Base-by-base conservation (phyloP, 37 sponge, comb jelly and placozoan genomes). In the Bolinopsis microptera region DNA sequence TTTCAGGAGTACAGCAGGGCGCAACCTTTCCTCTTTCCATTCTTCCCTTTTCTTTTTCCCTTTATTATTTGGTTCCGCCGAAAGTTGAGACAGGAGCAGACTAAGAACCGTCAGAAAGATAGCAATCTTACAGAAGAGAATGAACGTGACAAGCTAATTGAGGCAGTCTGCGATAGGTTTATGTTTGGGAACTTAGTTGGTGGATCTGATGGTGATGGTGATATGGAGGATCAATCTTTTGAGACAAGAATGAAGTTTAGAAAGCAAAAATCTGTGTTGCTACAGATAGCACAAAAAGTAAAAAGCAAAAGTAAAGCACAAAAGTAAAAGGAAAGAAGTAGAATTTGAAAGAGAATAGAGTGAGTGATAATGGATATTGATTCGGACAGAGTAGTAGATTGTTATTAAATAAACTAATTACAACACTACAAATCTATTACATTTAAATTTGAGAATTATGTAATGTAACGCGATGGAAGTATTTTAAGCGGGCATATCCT, bases 21-120 rank as follows among this genome's bases (percentile, higher is more conserved):
- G 35, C 80, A 77, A 35, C 80, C 80, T 1, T 77, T 77, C 37
- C 80, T 77, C 21, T 77, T 77, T 32, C 80, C 80, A 34, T 77
- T 77, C 37, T 32, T 32, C 27, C 80, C 32, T 21, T 32, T 77
- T 36, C 80, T 77, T 18, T 77, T 77, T 18, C 80, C 80, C 13
- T 32, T 77, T 77, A 32, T 32, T 9, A 1, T 77, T 1, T 77
- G 80, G 27, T 77, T 77, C 36, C 80, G 80, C 27, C 35, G 35
- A 21, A 48, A 48, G 61, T 48, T 48, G 13, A 13, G 9, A 48
- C 9, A 48, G 9, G 61, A 48, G 13, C 61, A 48, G 13, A 48
- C 9, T 18, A 48, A 48, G 61, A 48, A 48, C 61, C 13, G 9
- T 13, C 9, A 48, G 13, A 48, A 48, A 13, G 13, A 13, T 13